Conservation (phyloP, 1,140 invertebrate genomes). For the Drosophila pallidifrons region DNA sequence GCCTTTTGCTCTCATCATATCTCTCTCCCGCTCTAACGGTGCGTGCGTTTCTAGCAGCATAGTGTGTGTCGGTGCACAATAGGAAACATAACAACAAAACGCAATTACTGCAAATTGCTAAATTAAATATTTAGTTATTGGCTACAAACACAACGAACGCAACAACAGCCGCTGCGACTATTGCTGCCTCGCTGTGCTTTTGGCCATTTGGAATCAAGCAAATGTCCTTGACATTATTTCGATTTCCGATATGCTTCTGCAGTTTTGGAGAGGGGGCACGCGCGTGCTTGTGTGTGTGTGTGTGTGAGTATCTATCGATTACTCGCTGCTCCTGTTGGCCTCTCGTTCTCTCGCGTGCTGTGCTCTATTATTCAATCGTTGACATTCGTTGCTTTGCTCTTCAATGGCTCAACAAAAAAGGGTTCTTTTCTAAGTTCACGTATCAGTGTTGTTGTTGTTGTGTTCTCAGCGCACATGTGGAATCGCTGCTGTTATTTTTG, state of each 20-base stretch:
- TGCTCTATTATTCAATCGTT: neutral
- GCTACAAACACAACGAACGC: neutral
- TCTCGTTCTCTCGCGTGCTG: neutral
- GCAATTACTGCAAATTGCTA: slow-evolving; percentile 61
- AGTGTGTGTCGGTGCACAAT: slow-evolving; percentile 51
- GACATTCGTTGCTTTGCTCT: neutral
- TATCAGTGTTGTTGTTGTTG: neutral
- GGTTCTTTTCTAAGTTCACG: slow-evolving; percentile 16
- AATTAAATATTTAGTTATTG: slow-evolving; percentile 67
- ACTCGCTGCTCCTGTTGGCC: slow-evolving; percentile 8
- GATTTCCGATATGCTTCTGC: slow-evolving; percentile 27
- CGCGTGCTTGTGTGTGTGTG: no score
- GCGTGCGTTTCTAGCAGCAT: slow-evolving; percentile 13
- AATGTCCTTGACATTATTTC: slow-evolving; percentile 51
- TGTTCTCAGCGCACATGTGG: slow-evolving; percentile 25
- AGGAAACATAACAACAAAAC: slow-evolving; percentile 44
- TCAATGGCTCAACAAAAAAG: slow-evolving; percentile 13
- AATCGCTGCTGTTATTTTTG: slow-evolving; percentile 9
- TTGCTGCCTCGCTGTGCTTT: slow-evolving; percentile 4
- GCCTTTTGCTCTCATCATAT: slow-evolving; percentile 20
- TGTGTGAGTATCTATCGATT: slow-evolving; percentile 35
- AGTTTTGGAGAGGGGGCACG: neutral
- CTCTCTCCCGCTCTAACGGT: slow-evolving; percentile 28
- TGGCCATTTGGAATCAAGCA: slow-evolving; percentile 18
- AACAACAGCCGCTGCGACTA: slow-evolving; percentile 2